Evolutionary conservation across 2,888 invertebrate genomes (phyloP).

Genomic region (Melikaiella ostensackeni): DNA sequence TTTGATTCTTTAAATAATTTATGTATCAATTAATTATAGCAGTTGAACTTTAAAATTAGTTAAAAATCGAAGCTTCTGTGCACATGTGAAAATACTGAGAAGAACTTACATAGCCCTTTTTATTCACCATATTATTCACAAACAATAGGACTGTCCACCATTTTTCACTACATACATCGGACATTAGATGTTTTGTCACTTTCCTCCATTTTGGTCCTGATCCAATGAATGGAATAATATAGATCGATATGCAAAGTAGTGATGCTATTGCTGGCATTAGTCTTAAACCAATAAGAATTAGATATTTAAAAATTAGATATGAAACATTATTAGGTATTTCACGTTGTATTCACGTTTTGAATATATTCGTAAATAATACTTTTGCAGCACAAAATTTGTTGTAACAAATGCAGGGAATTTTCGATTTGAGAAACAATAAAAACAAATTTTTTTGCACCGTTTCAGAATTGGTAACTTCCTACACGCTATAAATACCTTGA

Average conservation of each 20-base stretch:
- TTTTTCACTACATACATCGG: background rate
- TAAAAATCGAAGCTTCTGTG: too few relatives aligned
- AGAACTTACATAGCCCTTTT: background rate
- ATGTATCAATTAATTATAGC: background rate
- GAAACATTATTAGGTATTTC: background rate
- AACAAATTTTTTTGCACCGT: too few relatives aligned
- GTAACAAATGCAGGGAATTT: too few relatives aligned
- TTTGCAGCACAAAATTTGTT: too few relatives aligned
- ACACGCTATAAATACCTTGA: too few relatives aligned
- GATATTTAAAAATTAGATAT: background rate
- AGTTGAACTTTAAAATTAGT: too few relatives aligned
- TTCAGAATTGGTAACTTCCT: too few relatives aligned
- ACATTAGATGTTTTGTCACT: background rate
- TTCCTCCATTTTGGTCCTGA: conserved; percentile 3
- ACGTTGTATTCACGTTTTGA: too few relatives aligned
- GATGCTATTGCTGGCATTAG: background rate
- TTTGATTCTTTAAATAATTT: background rate
- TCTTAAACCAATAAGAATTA: background rate
- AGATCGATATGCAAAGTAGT: background rate
- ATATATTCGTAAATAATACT: too few relatives aligned
- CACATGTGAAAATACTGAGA: background rate
- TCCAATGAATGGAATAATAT: conserved; percentile 8
- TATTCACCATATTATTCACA: background rate
- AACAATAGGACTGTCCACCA: background rate
- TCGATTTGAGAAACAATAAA: too few relatives aligned